A percentile compares a stretch with the other conserved stretches of the same genome.
phyloP scores from a whole-genome alignment of 2,888 invertebrate genomes.

The Cybosia mesomella region DNA sequence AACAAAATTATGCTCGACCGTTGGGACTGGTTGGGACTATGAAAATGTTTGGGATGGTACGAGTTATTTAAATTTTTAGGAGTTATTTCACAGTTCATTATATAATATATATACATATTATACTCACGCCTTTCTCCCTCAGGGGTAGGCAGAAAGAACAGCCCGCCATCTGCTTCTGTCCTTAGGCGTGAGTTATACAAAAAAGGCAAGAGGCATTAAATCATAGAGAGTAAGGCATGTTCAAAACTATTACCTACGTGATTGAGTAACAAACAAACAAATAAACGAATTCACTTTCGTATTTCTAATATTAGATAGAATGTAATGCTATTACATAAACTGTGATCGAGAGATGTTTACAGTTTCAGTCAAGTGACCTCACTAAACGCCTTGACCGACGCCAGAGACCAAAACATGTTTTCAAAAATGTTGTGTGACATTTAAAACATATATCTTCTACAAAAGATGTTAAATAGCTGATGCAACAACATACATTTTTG shows the following conservation, averaged over 20 bases:
- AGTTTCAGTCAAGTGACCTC: not conserved
- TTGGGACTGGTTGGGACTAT: not conserved
- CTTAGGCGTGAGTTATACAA: too few species aligned
- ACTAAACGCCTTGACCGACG: not conserved
- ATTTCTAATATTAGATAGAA: not conserved
- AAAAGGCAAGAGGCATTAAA: too few species aligned
- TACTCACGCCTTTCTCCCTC: too few species aligned
- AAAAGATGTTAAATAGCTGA: not conserved
- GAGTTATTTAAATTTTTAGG: not conserved
- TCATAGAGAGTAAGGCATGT: too few species aligned
- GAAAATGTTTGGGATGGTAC: constrained; percentile 2
- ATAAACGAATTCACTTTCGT: not conserved
- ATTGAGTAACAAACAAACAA: not conserved
- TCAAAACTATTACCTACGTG: too few species aligned
- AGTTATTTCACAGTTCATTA: too few species aligned
- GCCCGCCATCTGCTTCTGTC: too few species aligned
- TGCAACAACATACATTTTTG: not conserved
- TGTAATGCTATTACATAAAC: not conserved
- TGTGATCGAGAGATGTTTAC: not conserved
- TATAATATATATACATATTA: too few species aligned
- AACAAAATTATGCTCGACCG: not conserved
- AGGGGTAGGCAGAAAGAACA: too few species aligned
- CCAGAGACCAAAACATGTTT: not conserved
- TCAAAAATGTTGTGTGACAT: not conserved
- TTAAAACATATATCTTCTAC: not conserved